These are phyloP conservation scores for Turritopsis rubra DNA, from an alignment of 30 jellyfish, hydroid and myxozoan species.

Conservation along the genomic window DNA sequence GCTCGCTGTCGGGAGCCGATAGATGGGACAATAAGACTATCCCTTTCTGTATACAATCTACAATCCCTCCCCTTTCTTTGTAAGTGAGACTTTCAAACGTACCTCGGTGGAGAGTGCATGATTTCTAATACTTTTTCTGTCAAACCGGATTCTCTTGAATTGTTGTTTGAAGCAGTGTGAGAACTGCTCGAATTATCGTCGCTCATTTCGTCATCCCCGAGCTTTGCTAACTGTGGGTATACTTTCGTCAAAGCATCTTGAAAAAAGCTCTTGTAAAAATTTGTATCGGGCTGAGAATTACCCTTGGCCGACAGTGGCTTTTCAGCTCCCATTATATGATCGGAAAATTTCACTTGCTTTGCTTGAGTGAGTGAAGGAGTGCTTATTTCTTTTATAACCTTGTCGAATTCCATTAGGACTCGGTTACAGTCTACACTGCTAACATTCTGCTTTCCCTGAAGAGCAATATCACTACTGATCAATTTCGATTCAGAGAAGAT, in stretches of 20 bases:
- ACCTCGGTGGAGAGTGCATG: slow-evolving; percentile 3
- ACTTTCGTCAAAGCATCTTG: not conserved
- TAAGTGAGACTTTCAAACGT: too few species aligned
- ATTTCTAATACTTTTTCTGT: not conserved
- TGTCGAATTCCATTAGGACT: not conserved
- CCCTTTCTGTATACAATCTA: too few species aligned
- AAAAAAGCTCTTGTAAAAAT: not conserved
- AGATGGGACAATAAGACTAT: too few species aligned
- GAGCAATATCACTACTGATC: not conserved
- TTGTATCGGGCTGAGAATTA: not conserved
- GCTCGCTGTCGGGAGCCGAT: too few species aligned
- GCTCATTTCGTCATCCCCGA: not conserved
- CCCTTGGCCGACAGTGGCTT: not conserved
- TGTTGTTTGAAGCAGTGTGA: not conserved
- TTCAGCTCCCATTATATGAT: not conserved
- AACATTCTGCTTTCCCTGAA: not conserved
- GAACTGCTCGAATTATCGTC: not conserved
- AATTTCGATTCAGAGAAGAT: not conserved
- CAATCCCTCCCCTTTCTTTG: too few species aligned
- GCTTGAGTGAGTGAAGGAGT: not conserved
- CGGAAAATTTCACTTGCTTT: slow-evolving; percentile 4
- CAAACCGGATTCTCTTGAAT: not conserved
- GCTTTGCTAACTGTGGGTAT: not conserved
- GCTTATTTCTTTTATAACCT: not conserved
- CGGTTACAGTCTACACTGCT: not conserved